phyloP scores from a whole-genome alignment of 23 tunicate genomes.

The Trididemnum clinides region DNA sequence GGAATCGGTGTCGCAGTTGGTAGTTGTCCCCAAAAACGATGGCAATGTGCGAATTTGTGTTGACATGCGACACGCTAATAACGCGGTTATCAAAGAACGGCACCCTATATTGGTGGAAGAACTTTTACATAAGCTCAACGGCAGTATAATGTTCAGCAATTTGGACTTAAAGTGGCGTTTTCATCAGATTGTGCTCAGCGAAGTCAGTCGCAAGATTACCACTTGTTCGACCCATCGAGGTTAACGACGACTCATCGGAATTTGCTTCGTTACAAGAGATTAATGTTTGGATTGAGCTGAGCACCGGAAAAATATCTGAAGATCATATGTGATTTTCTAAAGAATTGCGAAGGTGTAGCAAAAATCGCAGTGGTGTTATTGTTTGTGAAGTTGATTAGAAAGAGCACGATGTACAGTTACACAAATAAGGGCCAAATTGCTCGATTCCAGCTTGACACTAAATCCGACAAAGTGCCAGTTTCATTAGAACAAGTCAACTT shows the following conservation, averaged over 20 bases:
- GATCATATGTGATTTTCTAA: constrained; percentile 1
- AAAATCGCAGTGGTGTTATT: constrained; percentile 4
- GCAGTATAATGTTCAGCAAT: neutral
- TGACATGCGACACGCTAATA: neutral
- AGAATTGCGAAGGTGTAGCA: constrained; percentile 1
- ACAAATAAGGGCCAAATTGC: neutral
- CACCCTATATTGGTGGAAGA: constrained; percentile 5
- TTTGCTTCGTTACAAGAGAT: neutral
- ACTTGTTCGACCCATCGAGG: neutral
- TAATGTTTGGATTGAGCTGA: neutral
- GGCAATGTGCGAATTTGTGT: neutral
- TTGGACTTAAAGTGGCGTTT: constrained; percentile 27
- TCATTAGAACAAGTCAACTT: neutral
- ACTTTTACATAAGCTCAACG: neutral
- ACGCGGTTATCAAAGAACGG: neutral
- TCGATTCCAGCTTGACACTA: neutral
- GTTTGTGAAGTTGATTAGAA: neutral
- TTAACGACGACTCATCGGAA: neutral
- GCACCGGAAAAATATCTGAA: constrained; percentile 41
- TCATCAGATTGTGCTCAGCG: neutral
- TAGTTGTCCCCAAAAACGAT: neutral
- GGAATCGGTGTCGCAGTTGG: neutral
- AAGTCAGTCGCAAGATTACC: neutral
- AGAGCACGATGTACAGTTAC: neutral
- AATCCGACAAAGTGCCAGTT: neutral